Conservation (phyloP, 2,888 invertebrate genomes). For the Mythimna vitellina region DNA sequence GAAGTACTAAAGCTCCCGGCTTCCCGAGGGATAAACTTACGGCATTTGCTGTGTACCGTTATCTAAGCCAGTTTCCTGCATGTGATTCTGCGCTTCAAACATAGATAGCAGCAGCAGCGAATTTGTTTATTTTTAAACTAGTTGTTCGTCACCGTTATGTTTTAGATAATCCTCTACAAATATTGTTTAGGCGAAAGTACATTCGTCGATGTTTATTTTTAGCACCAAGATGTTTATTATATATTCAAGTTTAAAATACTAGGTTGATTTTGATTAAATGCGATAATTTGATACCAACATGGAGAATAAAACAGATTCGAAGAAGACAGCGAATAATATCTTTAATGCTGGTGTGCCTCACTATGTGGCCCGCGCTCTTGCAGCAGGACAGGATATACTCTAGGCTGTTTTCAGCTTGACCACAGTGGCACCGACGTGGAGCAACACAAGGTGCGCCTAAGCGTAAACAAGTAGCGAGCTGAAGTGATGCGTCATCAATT, state of each 20-base stretch:
- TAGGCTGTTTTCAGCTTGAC: too few relatives aligned
- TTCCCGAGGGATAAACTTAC: slow-evolving; percentile 34
- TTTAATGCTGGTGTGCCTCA: too few relatives aligned
- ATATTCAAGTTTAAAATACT: slow-evolving; percentile 2
- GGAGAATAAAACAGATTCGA: neutral
- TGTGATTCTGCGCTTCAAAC: slow-evolving; percentile 16
- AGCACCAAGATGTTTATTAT: neutral
- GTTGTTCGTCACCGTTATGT: slow-evolving; percentile 8
- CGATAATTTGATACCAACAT: slow-evolving; percentile 2
- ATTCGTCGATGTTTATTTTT: slow-evolving; percentile 24
- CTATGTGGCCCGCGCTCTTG: too few relatives aligned
- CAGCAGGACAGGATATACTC: too few relatives aligned
- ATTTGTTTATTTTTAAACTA: slow-evolving; percentile 34
- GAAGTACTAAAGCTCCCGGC: slow-evolving; percentile 45
- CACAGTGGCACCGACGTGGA: too few relatives aligned
- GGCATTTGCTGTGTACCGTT: neutral
- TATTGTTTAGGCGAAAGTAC: slow-evolving; percentile 3
- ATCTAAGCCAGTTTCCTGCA: neutral
- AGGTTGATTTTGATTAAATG: slow-evolving; percentile 18
- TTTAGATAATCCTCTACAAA: slow-evolving; percentile 13
- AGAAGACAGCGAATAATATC: neutral
- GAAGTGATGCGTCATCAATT: too few relatives aligned
- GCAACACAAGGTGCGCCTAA: too few relatives aligned
- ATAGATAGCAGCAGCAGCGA: slow-evolving; percentile 54
- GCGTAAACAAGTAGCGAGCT: too few relatives aligned